phyloP scores from a whole-genome alignment of 1,140 invertebrate species.

The Sycophaga agraensis region DNA sequence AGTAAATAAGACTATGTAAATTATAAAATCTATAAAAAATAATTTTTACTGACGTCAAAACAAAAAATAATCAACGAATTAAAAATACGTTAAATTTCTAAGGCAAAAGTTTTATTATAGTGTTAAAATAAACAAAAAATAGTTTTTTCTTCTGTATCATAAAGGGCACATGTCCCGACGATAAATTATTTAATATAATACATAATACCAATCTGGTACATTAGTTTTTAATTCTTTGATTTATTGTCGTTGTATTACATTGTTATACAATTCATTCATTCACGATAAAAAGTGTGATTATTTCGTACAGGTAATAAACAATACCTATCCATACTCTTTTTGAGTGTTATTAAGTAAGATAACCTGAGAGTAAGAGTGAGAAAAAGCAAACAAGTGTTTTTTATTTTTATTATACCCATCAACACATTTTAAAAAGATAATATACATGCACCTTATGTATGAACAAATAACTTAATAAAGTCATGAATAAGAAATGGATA shows the following conservation, averaged over 20 bases:
- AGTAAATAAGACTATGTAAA: not conserved
- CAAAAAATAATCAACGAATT: conserved; percentile 13
- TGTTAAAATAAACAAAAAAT: not conserved
- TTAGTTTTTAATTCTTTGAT: no score
- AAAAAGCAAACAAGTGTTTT: conserved; percentile 7
- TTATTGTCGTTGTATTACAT: conserved; percentile 16
- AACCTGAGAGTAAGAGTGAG: conserved; percentile 17
- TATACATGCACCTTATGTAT: conserved; percentile 27
- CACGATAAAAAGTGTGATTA: conserved; percentile 5
- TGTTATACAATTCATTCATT: conserved; percentile 15
- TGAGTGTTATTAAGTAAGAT: conserved; percentile 8
- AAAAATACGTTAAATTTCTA: not conserved
- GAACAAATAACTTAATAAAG: conserved; percentile 23
- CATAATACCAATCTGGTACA: no score
- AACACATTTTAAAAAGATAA: conserved; percentile 22
- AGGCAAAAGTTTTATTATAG: not conserved
- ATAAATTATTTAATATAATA: no score
- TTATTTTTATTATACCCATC: conserved; percentile 14
- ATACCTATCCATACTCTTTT: not conserved
- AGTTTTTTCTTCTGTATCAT: not conserved
- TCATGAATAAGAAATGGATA: conserved; percentile 15
- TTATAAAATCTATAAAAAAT: conserved; percentile 1
- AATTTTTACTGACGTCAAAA: not conserved
- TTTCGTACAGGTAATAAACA: conserved; percentile 3
- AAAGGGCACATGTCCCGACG: no score